Base-by-base conservation (phyloP, 1,140 invertebrate species). In the Macrostomum lignano region DNA sequence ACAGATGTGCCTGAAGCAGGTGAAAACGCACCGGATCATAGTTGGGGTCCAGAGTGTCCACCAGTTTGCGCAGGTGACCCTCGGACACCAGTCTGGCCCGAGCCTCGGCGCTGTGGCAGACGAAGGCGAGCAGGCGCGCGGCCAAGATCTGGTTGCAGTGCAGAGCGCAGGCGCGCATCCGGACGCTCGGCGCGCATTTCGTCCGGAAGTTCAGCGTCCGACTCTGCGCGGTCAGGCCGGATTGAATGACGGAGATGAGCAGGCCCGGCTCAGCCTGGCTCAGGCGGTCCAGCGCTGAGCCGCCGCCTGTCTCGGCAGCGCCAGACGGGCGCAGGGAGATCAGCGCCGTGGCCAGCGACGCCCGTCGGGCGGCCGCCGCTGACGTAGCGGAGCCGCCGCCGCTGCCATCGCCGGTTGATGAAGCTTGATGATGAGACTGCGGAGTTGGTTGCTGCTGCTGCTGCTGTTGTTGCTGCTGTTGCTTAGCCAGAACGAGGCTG, bases 61-160 rank as follows among this genome's bases (percentile, higher is more conserved):
- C 60, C 21, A 68, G 47, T 32, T 64, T 64, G 40, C 62, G 61
- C 14, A 67, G 47, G 40, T 66, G 63, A 3, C 63, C 63, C 39
- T 62, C 52, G 17, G 51, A 55, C 9, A 68, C 54, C 22, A 67
- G 50, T 22, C 54, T 46, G 44, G 64, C 58, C 37, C 66, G 65
- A 17, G 63, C 52, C 17, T 57, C 46, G 24, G 48, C 41, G n/a
- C 52, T 57, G 40, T 68, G 66, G 35, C 58, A 62, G 55, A 69
- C 62, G 41, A 67, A 66, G n/a, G 68, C 55, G 7, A 71, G 55
- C 3, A 68, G 58, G 17, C 68, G 46, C 2, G 67, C 66, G 42
- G 66, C 66, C 14, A 69, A 47, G 22, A 71, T 62, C 47, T 70
- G 68, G 14, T 69, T 55, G 47, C 69, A 72, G 46, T 72, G 69